Evolutionary conservation across 2,797 vertebrate genomes (phyloP), one percentile per base, ranked within the genome.

Genomic region (Chiroxiphia lanceolata): DNA sequence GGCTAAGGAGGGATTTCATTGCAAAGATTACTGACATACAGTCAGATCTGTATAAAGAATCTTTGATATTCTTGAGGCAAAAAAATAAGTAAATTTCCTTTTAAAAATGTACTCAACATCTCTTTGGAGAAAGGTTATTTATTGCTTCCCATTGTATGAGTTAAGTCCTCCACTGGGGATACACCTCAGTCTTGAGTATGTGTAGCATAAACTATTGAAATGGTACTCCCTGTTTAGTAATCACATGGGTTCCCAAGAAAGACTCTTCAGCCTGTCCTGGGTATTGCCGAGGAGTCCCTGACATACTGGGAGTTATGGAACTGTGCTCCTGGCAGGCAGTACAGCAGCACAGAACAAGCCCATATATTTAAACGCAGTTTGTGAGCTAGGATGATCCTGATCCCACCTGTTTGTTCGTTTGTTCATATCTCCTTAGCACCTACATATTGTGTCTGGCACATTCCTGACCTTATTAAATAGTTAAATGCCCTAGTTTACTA

Each of bases 1-100:
- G 67, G 53, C 78, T 89, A 79, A 92, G 92, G 77, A 95, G 71
- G 68, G 68, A 87, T 87, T 69, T 91, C 72, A 69, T 75, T 89
- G 86, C 67, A 81, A 89, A 88, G 64, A 69, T 70, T 84, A 63
- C 59, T 71, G 85, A 94, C 71, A 87, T 90, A 71, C 48, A 93
- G 75, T 74, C 20, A 54, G 83, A 65, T 82, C 29, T 89, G 56
- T 50, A 78, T 79, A 61, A 72, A 84, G 87, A 92, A 91, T 86
- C 23, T 72, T 53, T 64, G 48, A 80, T 89, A 86, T 54, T 93
- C 63, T 83, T 23, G 29, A 77, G 56, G 53, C 5, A 86, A 91
- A 93, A 92, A 80, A 91, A 67, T 10, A 40, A 76, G 34, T 11
- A 91, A 33, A 70, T 22, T 61, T 90, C 14, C 4, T 61, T 87